Percentiles rank a stretch among this genome's conserved stretches.
Conservation (phyloP, 2,797 vertebrate genomes). For the Amniataba percoides region DNA sequence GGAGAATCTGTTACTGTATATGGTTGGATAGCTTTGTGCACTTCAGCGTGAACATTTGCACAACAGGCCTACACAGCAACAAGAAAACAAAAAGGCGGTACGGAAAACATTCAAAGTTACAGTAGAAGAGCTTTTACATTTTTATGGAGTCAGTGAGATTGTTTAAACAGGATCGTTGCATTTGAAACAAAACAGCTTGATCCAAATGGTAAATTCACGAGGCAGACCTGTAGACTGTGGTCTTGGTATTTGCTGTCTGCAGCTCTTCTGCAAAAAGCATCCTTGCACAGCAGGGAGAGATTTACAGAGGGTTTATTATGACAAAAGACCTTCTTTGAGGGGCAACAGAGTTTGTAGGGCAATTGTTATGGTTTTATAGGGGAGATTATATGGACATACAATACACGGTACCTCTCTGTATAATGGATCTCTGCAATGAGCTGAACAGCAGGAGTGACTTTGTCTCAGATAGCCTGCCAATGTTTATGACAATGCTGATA, state of each 20-base stretch:
- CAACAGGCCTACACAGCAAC: constrained; percentile 16
- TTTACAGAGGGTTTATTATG: constrained; percentile 16
- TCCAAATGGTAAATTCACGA: constrained; percentile 11
- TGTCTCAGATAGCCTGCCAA: constrained; percentile 12
- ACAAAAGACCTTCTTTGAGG: constrained; percentile 9
- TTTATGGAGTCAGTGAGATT: constrained; percentile 41
- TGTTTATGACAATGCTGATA: constrained; percentile 25
- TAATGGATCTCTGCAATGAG: constrained; percentile 19
- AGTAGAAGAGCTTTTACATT: constrained; percentile 40
- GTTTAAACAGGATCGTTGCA: constrained; percentile 31
- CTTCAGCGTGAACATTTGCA: constrained; percentile 23
- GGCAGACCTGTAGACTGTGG: constrained; percentile 15
- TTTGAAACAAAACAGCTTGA: constrained; percentile 34
- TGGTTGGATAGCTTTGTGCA: constrained; percentile 29
- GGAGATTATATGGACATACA: constrained; percentile 10
- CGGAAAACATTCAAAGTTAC: constrained; percentile 6
- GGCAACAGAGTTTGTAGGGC: constrained; percentile 6
- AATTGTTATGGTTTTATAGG: not conserved
- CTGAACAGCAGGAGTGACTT: constrained; percentile 16
- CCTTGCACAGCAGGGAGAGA: constrained; percentile 1
- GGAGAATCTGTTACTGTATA: constrained; percentile 6
- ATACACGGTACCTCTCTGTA: not conserved
- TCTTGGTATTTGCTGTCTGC: constrained; percentile 8
- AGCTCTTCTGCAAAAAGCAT: constrained; percentile 13
- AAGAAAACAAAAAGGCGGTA: constrained; percentile 22